Percentiles rank a stretch among this genome's conserved stretches.
These are phyloP conservation scores for Coelinius sp. DNA, from an alignment of 2,888 invertebrate species.

Conservation along the genomic window DNA sequence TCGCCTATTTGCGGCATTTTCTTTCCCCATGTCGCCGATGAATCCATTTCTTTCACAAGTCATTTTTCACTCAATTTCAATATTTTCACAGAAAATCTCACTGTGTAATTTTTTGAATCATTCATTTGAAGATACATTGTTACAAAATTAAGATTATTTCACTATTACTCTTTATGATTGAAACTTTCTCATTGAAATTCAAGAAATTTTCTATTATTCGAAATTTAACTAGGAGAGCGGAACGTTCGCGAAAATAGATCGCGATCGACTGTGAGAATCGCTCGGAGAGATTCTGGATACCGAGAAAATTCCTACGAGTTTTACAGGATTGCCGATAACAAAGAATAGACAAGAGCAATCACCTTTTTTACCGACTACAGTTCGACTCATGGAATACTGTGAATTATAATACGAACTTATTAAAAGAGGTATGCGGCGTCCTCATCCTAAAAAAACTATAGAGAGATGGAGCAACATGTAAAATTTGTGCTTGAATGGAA, in stretches of 20 bases:
- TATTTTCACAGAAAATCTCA: background rate
- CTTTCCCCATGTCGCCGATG: constrained; percentile 28
- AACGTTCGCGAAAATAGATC: background rate
- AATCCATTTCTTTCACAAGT: constrained; percentile 38
- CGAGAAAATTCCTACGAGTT: background rate
- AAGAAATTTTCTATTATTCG: background rate
- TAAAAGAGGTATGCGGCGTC: too few relatives aligned
- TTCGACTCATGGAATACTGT: too few relatives aligned
- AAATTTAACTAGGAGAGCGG: background rate
- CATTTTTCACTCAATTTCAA: constrained; percentile 28
- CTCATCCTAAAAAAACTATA: too few relatives aligned
- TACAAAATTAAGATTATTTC: background rate
- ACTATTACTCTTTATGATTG: background rate
- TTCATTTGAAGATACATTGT: too few relatives aligned
- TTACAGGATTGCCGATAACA: background rate
- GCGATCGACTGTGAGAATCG: background rate
- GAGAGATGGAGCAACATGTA: too few relatives aligned
- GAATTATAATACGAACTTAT: background rate
- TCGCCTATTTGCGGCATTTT: constrained; percentile 2
- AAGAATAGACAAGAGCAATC: background rate
- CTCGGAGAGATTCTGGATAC: background rate
- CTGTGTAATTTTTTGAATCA: background rate
- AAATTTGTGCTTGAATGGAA: too few relatives aligned
- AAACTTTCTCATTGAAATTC: background rate
- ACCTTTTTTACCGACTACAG: background rate